These are phyloP conservation scores for Chloroceryle amazona DNA, from an alignment of 2,797 vertebrate genomes.

Conservation along the genomic window DNA sequence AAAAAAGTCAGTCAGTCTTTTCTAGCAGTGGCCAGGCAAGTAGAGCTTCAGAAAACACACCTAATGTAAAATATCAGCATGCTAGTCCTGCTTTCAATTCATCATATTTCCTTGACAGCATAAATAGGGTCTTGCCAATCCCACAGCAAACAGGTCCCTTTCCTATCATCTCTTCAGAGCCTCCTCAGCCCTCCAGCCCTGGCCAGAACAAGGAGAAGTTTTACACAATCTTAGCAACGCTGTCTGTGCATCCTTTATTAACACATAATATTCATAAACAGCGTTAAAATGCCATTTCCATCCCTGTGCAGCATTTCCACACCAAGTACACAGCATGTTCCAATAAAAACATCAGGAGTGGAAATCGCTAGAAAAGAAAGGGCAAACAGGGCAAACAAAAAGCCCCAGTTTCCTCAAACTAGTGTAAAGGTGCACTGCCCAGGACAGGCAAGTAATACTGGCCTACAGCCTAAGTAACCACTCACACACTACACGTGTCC, in stretches of 20 bases:
- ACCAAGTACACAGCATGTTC: not conserved
- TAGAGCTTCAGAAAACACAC: not conserved
- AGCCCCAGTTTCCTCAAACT: rapidly evolving
- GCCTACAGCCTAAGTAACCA: not conserved
- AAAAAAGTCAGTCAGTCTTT: not conserved
- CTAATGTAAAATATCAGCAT: not conserved
- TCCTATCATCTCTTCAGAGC: not conserved
- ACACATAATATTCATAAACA: rapidly evolving
- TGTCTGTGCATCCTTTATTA: not conserved
- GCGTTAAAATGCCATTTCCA: not conserved
- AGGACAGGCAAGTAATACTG: not conserved
- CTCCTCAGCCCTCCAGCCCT: not conserved
- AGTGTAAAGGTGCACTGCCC: not conserved
- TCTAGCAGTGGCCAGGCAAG: not conserved
- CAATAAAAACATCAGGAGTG: not conserved
- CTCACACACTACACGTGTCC: not conserved
- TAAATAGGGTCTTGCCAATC: not conserved
- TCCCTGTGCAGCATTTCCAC: not conserved
- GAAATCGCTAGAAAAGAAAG: not conserved
- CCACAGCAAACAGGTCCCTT: not conserved
- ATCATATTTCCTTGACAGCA: not conserved
- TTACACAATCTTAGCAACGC: not conserved
- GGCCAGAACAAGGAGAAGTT: not conserved
- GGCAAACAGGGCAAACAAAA: not conserved
- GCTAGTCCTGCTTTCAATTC: not conserved